Percentiles rank a stretch among this genome's conserved stretches.
These are phyloP conservation scores for Crenuchus spilurus DNA, from an alignment of 2,797 vertebrate genomes.

Conservation along the genomic window DNA sequence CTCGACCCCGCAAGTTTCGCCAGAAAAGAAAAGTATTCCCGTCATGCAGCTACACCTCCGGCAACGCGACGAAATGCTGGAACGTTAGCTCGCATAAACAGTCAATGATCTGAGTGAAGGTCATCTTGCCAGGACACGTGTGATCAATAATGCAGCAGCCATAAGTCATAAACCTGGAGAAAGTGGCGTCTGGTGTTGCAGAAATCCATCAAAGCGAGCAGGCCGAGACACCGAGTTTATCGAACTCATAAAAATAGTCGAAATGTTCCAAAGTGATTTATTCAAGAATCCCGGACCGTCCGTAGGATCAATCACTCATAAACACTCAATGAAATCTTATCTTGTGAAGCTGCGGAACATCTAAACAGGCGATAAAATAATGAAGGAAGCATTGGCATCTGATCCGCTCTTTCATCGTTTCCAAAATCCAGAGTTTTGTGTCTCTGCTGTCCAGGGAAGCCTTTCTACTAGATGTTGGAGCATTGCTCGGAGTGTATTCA, in stretches of 20 bases:
- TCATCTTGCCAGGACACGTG: conserved; percentile 38
- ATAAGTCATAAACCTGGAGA: conserved; percentile 33
- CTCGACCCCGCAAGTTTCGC: conserved; percentile 10
- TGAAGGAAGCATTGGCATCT: background rate
- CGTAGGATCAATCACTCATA: conserved; percentile 23
- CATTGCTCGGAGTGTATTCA: no score
- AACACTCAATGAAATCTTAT: conserved; percentile 12
- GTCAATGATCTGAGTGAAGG: conserved; percentile 36
- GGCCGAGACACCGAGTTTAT: conserved; percentile 23
- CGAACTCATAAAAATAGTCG: conserved; percentile 35
- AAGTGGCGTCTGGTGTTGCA: conserved; percentile 34
- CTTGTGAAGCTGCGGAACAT: background rate
- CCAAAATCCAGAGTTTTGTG: background rate
- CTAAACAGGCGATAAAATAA: background rate
- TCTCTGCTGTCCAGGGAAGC: no score
- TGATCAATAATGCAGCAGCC: conserved; percentile 52
- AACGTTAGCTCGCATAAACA: conserved; percentile 40
- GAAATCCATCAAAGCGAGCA: conserved; percentile 45
- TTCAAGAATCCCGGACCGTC: conserved; percentile 6
- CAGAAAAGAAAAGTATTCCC: conserved; percentile 5
- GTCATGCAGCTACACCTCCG: conserved; percentile 8
- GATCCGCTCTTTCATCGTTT: no score
- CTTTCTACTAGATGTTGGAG: no score
- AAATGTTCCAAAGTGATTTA: conserved; percentile 46
- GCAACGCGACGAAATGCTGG: background rate